Percentiles rank a stretch among this genome's conserved stretches.
Conservation (phyloP, 2,797 vertebrate genomes). For the Dendrocincla tyrannina region DNA sequence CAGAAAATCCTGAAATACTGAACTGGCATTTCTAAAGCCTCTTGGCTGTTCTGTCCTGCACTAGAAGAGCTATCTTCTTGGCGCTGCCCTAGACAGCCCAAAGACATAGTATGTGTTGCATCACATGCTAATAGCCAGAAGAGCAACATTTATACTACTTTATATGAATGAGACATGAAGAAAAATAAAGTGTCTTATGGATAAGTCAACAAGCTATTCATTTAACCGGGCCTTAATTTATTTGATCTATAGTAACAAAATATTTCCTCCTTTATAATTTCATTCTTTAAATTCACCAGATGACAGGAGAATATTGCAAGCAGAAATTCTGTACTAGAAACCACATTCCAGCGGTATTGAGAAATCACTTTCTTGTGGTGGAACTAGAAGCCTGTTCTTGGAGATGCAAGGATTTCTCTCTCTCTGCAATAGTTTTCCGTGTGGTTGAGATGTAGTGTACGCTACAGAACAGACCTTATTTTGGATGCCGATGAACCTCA, state of each 20-base stretch:
- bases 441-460: not conserved
- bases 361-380: constrained; percentile 60
- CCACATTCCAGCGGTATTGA: constrained; percentile 40
- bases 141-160: constrained; percentile 25
- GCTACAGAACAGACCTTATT: constrained; percentile 28
- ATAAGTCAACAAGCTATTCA: constrained; percentile 46
- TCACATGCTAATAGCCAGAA: constrained; percentile 24
- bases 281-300: constrained; percentile 55
- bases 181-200: constrained; percentile 43
- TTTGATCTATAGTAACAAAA: constrained; percentile 56
- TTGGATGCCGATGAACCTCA: constrained; percentile 24
- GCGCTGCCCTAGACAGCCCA: not conserved
- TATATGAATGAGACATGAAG: constrained; percentile 24
- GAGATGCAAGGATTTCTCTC: constrained; percentile 36
- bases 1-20: not conserved
- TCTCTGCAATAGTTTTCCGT: not conserved
- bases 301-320: constrained; percentile 43
- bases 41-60: not conserved
- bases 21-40: constrained; percentile 16
- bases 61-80: not conserved
- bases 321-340: constrained; percentile 40
- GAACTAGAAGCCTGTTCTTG: constrained; percentile 16
- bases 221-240: constrained; percentile 23
- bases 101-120: constrained; percentile 2
- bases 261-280: constrained; percentile 53